Evolutionary conservation across 2,113 vertebrate species (phyloP).

Genomic region (Desmodus rotundus): DNA sequence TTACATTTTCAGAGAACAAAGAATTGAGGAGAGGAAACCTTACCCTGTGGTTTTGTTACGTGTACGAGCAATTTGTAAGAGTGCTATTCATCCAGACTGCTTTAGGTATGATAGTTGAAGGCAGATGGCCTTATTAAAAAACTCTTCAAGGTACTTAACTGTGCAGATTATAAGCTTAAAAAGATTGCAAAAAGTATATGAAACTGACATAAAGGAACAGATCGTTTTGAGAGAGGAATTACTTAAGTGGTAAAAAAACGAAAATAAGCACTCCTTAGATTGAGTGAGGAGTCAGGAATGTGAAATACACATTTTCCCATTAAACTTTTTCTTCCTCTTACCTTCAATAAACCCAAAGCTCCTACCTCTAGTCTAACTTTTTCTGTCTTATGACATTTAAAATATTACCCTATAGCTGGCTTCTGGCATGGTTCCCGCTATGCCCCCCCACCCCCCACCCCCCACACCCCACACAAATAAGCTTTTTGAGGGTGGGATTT

Average conservation of each 20-base stretch:
- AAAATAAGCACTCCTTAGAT: background rate
- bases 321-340: conserved; percentile 31
- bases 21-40: background rate
- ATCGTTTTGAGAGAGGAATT: conserved; percentile 15
- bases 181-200: background rate
- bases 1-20: conserved; percentile 32
- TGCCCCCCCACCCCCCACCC: no score
- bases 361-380: background rate
- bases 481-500: background rate
- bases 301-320: background rate
- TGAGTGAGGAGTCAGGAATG: background rate
- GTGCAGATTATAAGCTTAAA: background rate
- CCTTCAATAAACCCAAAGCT: background rate
- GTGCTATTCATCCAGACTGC: background rate
- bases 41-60: background rate
- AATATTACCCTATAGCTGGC: background rate
- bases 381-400: background rate
- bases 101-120: background rate
- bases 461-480: background rate
- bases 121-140: background rate
- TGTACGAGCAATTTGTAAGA: background rate
- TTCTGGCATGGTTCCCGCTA: background rate
- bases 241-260: background rate
- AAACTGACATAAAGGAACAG: background rate
- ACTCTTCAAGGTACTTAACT: background rate